phyloP scores from a whole-genome alignment of 1,140 invertebrate species.

The Ceratina calcarata region DNA sequence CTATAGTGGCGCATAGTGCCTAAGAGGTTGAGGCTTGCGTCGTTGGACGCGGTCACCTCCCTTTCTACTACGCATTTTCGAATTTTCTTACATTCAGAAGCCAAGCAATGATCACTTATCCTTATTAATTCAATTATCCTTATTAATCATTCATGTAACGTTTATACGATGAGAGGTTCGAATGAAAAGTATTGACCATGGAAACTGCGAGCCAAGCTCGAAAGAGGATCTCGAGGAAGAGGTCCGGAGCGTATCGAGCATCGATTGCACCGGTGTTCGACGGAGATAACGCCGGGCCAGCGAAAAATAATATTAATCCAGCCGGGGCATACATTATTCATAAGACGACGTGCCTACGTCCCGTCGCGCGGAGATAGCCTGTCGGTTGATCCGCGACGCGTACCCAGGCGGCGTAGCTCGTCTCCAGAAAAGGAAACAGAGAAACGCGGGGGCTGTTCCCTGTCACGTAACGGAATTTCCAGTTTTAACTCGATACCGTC shows the following conservation, averaged over 20 bases:
- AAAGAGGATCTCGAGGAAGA: too few relatives aligned
- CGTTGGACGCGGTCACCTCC: too few relatives aligned
- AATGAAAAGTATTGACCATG: too few relatives aligned
- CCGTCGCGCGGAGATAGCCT: neutral
- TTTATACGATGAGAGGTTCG: too few relatives aligned
- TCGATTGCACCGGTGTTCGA: slow-evolving; percentile 10
- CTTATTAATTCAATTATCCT: too few relatives aligned
- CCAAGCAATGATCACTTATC: too few relatives aligned
- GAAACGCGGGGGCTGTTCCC: neutral
- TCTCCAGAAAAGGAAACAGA: neutral
- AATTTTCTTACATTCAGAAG: too few relatives aligned
- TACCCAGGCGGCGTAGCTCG: neutral
- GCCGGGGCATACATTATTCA: slow-evolving; percentile 16
- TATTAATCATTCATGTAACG: too few relatives aligned
- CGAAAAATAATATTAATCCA: slow-evolving; percentile 28
- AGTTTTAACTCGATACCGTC: slow-evolving; percentile 33
- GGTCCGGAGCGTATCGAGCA: neutral
- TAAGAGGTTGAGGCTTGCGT: too few relatives aligned
- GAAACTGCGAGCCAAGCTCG: too few relatives aligned
- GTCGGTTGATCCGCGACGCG: slow-evolving; percentile 3
- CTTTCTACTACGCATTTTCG: too few relatives aligned
- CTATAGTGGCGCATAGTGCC: too few relatives aligned
- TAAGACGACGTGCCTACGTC: slow-evolving; percentile 8
- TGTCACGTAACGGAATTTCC: slow-evolving; percentile 24
- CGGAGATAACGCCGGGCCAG: slow-evolving; percentile 3